Base-by-base conservation (phyloP, 2,888 invertebrate genomes). In the Hybos culiciformis region DNA sequence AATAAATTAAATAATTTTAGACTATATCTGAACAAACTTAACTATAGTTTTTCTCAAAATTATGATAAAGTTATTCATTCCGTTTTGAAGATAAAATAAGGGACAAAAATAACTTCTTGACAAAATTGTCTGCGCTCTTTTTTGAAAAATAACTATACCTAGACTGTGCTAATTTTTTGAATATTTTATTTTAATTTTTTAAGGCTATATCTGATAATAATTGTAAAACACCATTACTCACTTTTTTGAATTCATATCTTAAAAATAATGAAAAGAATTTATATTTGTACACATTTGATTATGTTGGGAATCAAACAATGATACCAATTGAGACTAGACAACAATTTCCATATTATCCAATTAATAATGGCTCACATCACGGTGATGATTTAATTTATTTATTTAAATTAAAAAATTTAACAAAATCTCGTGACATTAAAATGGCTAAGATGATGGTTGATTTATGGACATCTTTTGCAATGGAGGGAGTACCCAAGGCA, bases 381-480 rank as follows among this genome's bases (percentile, higher is more conserved):
- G 73, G 74, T 1, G 71, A 77, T 50, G 76, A 77, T 46, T 63
- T 74, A 21, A 67, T 74, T n/a, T 73, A 76, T 51, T 50, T 76
- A n/a, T 77, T 75, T 55, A 54, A 59, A 9, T 12, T 12, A 34
- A 59, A 61, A 40, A 44, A 49, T 1, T 51, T 70, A 20, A 62
- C 60, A 44, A 51, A 48, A 3, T 51, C 48, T 3, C 45, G 49
- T 6, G 70, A 70, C 41, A 56, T 54, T 2, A 42, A 51, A 36
- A 57, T 72, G 41, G 65, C 71, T 2, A 60, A 64, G 33, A 61
- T 60, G 45, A 67, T 74, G 66, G 60, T 73, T 6, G 56, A 61
- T 3, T 32, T 66, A 31, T 68, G 68, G 67, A 63, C 66, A 4
- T 63, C 63, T 12, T 67, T 67, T 52, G 66, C 62, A 23, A 58